phyloP scores from a whole-genome alignment of 1,140 invertebrate species.

The Teleopsis dalmanni region DNA sequence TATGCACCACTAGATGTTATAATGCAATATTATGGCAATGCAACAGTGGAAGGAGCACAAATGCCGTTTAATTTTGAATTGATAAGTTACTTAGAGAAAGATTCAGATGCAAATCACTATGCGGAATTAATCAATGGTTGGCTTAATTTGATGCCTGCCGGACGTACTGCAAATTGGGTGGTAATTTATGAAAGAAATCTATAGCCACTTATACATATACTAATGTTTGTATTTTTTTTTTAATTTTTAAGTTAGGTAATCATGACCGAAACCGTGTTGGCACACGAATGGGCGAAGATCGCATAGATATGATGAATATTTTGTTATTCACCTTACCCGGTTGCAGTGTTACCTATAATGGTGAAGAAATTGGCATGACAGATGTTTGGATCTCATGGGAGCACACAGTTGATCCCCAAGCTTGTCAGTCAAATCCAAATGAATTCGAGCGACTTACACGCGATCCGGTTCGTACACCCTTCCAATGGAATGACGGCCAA shows the following conservation, averaged over 20 bases:
- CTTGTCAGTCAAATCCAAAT: conserved; percentile 33
- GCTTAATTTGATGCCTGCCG: conserved; percentile 52
- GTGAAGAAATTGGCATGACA: conserved; percentile 76
- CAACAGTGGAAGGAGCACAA: conserved; percentile 49
- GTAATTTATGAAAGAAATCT: conserved; percentile 26
- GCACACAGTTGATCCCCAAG: conserved; percentile 45
- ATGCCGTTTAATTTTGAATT: conserved; percentile 63
- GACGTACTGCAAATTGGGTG: conserved; percentile 55
- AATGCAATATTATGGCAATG: conserved; percentile 57
- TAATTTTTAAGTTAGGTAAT: conserved; percentile 54
- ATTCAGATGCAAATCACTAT: conserved; percentile 51
- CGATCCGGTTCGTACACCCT: conserved; percentile 57
- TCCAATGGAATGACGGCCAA: conserved; percentile 55
- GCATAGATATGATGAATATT: conserved; percentile 61
- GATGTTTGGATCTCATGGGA: conserved; percentile 53
- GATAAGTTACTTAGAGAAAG: conserved; percentile 46
- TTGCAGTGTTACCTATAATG: conserved; percentile 62
- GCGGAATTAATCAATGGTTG: conserved; percentile 51
- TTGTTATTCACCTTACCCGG: conserved; percentile 64
- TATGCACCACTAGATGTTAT: conserved; percentile 54
- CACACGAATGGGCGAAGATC: conserved; percentile 50
- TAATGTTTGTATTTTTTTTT: conserved; percentile 1
- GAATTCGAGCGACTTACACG: conserved; percentile 42
- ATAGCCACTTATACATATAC: not conserved
- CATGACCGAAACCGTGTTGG: conserved; percentile 57